Base-by-base conservation (phyloP, 1,140 invertebrate species). In the Leucophenga varia region DNA sequence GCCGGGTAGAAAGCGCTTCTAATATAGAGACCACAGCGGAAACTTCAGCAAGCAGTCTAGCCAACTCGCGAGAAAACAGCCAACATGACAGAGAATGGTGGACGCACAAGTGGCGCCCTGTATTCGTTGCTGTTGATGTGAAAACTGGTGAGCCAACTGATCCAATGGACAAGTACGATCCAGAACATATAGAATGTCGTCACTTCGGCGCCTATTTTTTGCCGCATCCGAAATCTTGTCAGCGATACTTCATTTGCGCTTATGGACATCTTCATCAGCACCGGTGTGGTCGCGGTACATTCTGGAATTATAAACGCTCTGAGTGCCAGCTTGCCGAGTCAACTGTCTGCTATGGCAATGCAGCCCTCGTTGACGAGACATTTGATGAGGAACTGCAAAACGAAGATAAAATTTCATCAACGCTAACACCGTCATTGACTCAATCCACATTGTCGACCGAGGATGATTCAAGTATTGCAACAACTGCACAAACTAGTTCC, bases 171-270 rank as follows among this genome's bases (percentile, higher is more conserved):
- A 13, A 14, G 2, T 49, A 46, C 20, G 36, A 53, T 30, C 41
- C 51, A 2, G 9, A 41, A 31, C 19, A 45, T 8, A 16, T 54
- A 2, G 10, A 13, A 14, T 54, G 52, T 16, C 31, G 30, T 9
- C 41, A 54, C 19, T 32, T 22, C 31, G 52, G 47, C 2, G 20
- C 34, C 6, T 54, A 54, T 44, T 54, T 54, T 38, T 19, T 48
- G 10, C 52, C 52, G n/a, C 47, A 54, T 46, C 52, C 52, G 4
- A 20, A 1, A n/a, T 19, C 31, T 16, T 54, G 52, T 32, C 17
- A 32, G 1, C 4, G 18, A 14, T 54, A 54, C 16, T 54, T 45
- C 12, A 36, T 54, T 13, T 54, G 52, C 16, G 47, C 35, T 10
- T 48, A 44, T 25, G 31, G 41, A 2, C 22, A 39, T 20, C 34